phyloP scores from a whole-genome alignment of 2,113 vertebrate genomes.

The Callocephalon fimbriatum region DNA sequence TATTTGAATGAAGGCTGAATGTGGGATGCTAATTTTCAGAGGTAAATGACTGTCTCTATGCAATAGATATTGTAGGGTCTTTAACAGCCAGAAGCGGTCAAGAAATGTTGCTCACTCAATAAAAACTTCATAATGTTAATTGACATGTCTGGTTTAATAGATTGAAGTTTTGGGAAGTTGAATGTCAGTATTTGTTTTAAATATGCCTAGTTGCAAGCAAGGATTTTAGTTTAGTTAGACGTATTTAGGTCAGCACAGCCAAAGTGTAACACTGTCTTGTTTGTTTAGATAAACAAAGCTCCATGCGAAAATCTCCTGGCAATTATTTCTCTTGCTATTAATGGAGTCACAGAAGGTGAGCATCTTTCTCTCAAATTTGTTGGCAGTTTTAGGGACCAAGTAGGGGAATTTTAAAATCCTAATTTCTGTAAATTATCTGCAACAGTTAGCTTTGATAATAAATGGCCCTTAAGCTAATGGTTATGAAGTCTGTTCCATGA shows the following conservation, averaged over 20 bases:
- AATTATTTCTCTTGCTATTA: conserved; percentile 95
- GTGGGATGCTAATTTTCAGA: background rate
- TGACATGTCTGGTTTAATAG: background rate
- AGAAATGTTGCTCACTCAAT: background rate
- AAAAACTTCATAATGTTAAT: background rate
- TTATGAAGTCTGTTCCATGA: background rate
- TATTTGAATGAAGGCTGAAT: background rate
- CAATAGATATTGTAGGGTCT: background rate
- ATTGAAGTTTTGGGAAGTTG: background rate
- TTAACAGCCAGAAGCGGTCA: background rate
- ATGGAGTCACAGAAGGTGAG: conserved; percentile 92
- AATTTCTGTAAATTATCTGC: background rate
- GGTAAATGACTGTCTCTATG: background rate
- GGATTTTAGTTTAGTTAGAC: background rate
- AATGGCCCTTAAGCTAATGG: background rate
- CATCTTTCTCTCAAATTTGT: background rate
- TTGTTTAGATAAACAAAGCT: conserved; percentile 85
- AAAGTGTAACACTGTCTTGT: background rate
- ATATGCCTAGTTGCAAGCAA: background rate
- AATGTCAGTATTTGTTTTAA: background rate
- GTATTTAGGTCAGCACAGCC: background rate
- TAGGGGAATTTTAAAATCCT: background rate
- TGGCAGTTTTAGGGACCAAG: background rate
- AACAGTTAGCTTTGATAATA: background rate
- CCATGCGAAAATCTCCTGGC: conserved; percentile 91